These are phyloP conservation scores for Cercopithecus mona DNA, from an alignment of 2,113 vertebrate species.

Conservation along the genomic window DNA sequence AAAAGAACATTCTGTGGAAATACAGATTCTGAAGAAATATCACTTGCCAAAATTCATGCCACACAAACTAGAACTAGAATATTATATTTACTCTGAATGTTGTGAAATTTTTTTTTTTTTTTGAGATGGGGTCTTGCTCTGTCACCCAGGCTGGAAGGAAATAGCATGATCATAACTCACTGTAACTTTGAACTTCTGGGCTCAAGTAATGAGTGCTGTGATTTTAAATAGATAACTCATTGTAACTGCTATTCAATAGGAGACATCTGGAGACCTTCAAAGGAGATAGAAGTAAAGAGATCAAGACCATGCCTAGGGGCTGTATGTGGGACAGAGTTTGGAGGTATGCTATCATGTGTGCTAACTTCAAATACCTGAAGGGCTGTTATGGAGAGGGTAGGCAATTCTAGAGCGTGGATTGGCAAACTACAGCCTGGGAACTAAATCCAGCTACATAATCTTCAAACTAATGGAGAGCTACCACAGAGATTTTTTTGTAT, in stretches of 20 bases:
- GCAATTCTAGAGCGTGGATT: not conserved
- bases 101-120: too few species aligned
- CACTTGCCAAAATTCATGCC: not conserved
- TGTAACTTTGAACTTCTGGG: too few species aligned
- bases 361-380: not conserved
- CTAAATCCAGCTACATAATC: not conserved
- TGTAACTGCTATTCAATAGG: not conserved
- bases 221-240: not conserved
- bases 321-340: not conserved
- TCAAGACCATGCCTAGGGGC: not conserved
- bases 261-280: not conserved
- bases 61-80: not conserved
- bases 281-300: not conserved
- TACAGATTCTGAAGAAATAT: not conserved
- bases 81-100: not conserved
- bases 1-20: not conserved
- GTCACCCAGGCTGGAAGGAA: too few species aligned
- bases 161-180: too few species aligned
- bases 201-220: not conserved
- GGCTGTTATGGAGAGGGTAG: not conserved
- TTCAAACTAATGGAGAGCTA: not conserved
- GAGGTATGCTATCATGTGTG: not conserved
- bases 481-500: not conserved
- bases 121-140: too few species aligned
- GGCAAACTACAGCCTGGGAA: not conserved